These are phyloP conservation scores for Syndactyla subalaris DNA, from an alignment of 2,797 vertebrate genomes.

Conservation along the genomic window DNA sequence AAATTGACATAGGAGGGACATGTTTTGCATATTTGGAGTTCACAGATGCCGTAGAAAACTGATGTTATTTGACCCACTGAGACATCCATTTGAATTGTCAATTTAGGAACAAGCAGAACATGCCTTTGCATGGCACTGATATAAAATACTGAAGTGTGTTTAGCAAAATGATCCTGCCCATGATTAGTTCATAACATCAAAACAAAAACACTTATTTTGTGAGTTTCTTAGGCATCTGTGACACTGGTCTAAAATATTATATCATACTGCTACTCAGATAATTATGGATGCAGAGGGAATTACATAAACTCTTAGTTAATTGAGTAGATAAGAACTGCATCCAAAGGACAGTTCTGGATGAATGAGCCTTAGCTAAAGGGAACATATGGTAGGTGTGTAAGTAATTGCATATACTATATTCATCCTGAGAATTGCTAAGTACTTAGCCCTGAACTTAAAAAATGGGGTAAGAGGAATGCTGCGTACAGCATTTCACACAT, in stretches of 20 bases:
- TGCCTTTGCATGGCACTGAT: neutral
- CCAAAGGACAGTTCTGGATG: neutral
- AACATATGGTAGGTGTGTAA: neutral
- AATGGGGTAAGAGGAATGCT: neutral
- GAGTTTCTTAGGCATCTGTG: neutral
- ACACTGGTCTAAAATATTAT: neutral
- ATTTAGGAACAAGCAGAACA: neutral
- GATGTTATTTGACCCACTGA: neutral
- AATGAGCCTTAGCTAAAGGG: neutral
- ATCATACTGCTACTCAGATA: neutral
- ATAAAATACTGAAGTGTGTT: neutral
- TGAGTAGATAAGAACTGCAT: neutral
- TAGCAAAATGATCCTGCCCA: neutral
- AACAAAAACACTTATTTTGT: neutral
- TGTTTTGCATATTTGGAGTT: neutral
- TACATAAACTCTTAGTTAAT: neutral
- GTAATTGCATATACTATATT: neutral
- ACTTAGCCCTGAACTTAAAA: neutral
- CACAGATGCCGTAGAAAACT: neutral
- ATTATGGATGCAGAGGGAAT: neutral
- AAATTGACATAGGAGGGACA: neutral
- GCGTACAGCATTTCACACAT: neutral
- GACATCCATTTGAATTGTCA: neutral
- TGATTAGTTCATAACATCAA: neutral
- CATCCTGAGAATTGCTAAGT: neutral